Percentiles rank a stretch among this genome's conserved stretches.
These are phyloP conservation scores for Aphelenchoides bicaudatus DNA, from an alignment of 2,888 invertebrate species.

Conservation along the genomic window DNA sequence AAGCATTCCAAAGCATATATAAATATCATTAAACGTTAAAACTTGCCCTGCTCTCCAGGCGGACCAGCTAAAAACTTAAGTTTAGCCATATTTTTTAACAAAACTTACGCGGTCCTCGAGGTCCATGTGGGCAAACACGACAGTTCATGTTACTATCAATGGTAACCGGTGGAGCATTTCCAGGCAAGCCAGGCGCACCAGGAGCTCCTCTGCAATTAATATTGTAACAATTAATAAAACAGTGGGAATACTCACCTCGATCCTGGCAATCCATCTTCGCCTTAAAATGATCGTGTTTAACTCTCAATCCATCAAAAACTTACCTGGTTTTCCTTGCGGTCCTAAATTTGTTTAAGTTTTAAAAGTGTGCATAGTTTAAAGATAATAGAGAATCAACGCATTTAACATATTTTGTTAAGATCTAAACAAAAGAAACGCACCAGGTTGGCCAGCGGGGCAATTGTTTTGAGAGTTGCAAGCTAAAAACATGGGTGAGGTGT, in stretches of 20 bases:
- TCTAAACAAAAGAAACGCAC: not conserved
- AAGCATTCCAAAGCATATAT: too few species aligned
- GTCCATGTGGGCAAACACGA: slow-evolving; percentile 38
- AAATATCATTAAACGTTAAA: too few species aligned
- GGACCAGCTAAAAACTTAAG: too few species aligned
- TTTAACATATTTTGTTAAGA: not conserved
- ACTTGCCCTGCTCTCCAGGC: too few species aligned
- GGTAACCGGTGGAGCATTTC: slow-evolving; percentile 39
- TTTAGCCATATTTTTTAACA: too few species aligned
- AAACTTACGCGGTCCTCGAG: slow-evolving; percentile 33
- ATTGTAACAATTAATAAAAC: too few species aligned
- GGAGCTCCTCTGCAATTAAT: slow-evolving; percentile 32
- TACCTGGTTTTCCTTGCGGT: slow-evolving; percentile 34
- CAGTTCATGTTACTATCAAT: slow-evolving; percentile 36
- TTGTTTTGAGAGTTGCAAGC: slow-evolving; percentile 38
- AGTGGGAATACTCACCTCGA: too few species aligned
- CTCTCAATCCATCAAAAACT: too few species aligned
- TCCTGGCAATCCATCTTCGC: slow-evolving; percentile 33
- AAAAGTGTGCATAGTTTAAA: too few species aligned
- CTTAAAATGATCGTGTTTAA: too few species aligned
- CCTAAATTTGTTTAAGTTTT: slow-evolving; percentile 2
- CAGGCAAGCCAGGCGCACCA: slow-evolving; percentile 36
- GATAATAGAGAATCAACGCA: too few species aligned
- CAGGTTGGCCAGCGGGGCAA: slow-evolving; percentile 42
- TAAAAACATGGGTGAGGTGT: slow-evolving; percentile 17